Evolutionary conservation across 2,888 invertebrate genomes (phyloP).

Genomic region (Gnatocerus cornutus): DNA sequence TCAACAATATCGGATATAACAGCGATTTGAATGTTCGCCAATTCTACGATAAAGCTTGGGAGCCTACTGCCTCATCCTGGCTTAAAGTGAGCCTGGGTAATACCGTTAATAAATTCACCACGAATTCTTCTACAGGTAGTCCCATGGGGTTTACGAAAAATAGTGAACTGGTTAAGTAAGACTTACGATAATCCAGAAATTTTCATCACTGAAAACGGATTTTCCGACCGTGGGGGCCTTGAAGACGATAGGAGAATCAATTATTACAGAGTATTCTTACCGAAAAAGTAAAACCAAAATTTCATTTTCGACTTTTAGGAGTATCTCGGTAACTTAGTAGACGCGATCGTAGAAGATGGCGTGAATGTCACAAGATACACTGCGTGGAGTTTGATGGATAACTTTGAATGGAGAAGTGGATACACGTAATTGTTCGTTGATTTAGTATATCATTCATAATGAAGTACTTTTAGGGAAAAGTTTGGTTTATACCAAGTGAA

Average conservation of each 20-base stretch:
- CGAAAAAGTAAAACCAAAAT: neutral
- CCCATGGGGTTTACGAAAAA: constrained; percentile 75
- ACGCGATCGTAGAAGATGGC: constrained; percentile 66
- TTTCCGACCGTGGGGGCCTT: constrained; percentile 71
- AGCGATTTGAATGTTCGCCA: constrained; percentile 8
- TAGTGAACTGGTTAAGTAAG: constrained; percentile 75
- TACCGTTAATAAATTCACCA: neutral
- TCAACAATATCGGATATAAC: constrained; percentile 5
- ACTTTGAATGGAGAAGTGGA: constrained; percentile 84
- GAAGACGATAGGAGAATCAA: constrained; percentile 72
- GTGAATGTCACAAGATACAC: constrained; percentile 75
- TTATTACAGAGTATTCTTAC: constrained; percentile 62
- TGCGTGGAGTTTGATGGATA: constrained; percentile 84
- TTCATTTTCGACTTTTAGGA: constrained; percentile 57
- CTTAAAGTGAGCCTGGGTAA: neutral
- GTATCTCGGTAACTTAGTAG: constrained; percentile 71
- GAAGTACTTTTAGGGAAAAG: constrained; percentile 71
- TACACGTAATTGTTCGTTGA: constrained; percentile 69
- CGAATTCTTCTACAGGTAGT: constrained; percentile 73
- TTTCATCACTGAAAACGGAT: constrained; percentile 75
- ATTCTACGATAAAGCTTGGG: constrained; percentile 14
- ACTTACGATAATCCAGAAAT: constrained; percentile 75
- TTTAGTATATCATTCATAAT: neutral
- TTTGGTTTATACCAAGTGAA: constrained; percentile 81
- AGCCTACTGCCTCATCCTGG: constrained; percentile 16